These are phyloP conservation scores for Ariolimax columbianus DNA, from an alignment of 2,888 invertebrate species.

Conservation along the genomic window DNA sequence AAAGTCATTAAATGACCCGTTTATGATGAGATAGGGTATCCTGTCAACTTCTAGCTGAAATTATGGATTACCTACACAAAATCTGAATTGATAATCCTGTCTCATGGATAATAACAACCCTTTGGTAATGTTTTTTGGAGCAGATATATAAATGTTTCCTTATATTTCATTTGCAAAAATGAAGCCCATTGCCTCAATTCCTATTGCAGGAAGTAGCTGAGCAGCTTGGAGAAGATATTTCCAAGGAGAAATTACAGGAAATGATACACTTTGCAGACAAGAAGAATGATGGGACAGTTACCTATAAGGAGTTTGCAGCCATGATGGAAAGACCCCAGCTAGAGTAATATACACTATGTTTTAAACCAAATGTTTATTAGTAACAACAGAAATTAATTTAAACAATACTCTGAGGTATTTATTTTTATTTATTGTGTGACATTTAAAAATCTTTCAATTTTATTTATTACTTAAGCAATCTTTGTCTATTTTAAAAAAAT, in stretches of 20 bases:
- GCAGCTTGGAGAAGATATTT: slow-evolving; percentile 45
- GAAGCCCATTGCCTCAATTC: neutral
- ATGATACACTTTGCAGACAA: slow-evolving; percentile 50
- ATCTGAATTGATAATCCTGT: too few relatives aligned
- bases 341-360: slow-evolving; percentile 9
- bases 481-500: too few relatives aligned
- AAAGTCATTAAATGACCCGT: too few relatives aligned
- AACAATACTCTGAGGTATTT: neutral
- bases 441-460: too few relatives aligned
- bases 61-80: too few relatives aligned
- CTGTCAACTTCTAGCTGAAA: too few relatives aligned
- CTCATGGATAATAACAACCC: too few relatives aligned
- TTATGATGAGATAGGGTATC: too few relatives aligned
- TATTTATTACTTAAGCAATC: too few relatives aligned
- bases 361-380: neutral
- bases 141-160: too few relatives aligned
- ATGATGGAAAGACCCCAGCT: slow-evolving; percentile 50
- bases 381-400: neutral
- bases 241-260: slow-evolving; percentile 45
- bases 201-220: slow-evolving; percentile 36
- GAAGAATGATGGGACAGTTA: slow-evolving; percentile 36
- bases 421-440: neutral
- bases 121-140: too few relatives aligned
- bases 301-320: slow-evolving; percentile 38
- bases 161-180: neutral